Base-by-base conservation (phyloP, 2,113 vertebrate genomes). In the Hirundichthys speculiger region DNA sequence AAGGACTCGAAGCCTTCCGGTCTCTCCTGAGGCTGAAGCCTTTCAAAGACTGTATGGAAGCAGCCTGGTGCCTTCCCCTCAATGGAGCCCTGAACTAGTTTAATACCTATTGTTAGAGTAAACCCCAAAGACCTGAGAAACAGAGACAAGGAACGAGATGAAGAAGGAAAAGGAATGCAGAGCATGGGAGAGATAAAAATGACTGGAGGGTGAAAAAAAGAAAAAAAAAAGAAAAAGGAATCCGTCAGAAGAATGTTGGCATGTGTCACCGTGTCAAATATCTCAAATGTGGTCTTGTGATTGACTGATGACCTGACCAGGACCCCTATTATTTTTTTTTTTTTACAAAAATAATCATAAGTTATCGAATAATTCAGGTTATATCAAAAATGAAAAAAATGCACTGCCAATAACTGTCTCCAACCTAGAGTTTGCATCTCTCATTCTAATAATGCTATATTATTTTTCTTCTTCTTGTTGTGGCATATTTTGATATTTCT, bases 31-130 rank as follows among this genome's bases (percentile, higher is more conserved):
- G 87, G 82, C 79, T 56, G 49, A 65, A 74, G 66, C 75, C 71
- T 83, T 75, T 84, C 77, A 86, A 88, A 88, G 82, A 52, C 22
- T 30, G 48, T 27, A 85, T 78, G 86, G 74, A 81, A 84, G 68
- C 77, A 65, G 70, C 51, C 81, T 34, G 16, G 55, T 73, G 79
- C 56, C 73, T 69, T 58, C 73, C 68, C 80, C 86, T 88, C 86
- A 60, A 71, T 68, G 75, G 86, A 80, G 77, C 73, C 47, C 73
- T 89, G 80, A 92, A 92, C 89, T 91, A 91, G 90, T 92, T 91
- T 84, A 91, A 86, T 68, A 75, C 56, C 89, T 91, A 91, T 89
- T 91, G 87, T 91, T 92, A 88, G 88, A 72, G 75, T 50, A 70
- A 70, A 85, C 71, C 83, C 84, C 42, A 71, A 80, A 90, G 86